Evolutionary conservation across 2,888 invertebrate genomes (phyloP).

Genomic region (Ophion obscuratus): DNA sequence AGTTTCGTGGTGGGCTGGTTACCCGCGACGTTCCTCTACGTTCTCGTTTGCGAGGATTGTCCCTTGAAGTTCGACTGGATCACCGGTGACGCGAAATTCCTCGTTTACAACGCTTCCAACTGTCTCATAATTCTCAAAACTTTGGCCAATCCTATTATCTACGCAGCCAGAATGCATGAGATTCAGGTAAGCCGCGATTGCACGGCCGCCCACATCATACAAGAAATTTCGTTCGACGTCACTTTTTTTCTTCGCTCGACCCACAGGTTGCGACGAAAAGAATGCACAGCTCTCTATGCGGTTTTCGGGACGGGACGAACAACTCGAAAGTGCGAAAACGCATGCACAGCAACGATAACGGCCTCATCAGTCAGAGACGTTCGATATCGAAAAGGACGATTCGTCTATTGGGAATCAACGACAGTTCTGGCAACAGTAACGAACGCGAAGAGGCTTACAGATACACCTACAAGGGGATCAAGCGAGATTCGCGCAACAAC

Average conservation of each 20-base stretch:
- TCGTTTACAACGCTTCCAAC: slow-evolving; percentile 83
- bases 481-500: slow-evolving; percentile 43
- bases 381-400: slow-evolving; percentile 55
- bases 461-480: slow-evolving; percentile 57
- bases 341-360: slow-evolving; percentile 71
- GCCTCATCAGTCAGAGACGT: slow-evolving; percentile 52
- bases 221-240: too few species aligned
- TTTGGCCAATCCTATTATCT: slow-evolving; percentile 88
- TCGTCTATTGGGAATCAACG: slow-evolving; percentile 55
- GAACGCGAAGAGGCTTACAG: slow-evolving; percentile 54
- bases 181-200: slow-evolving; percentile 80
- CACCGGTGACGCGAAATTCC: slow-evolving; percentile 68
- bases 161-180: slow-evolving; percentile 88
- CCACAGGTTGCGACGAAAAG: slow-evolving; percentile 82
- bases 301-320: slow-evolving; percentile 66
- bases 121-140: slow-evolving; percentile 87
- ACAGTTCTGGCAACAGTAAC: slow-evolving; percentile 41
- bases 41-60: slow-evolving; percentile 86
- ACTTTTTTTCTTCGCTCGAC: neutral
- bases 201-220: too few species aligned
- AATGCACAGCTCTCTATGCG: slow-evolving; percentile 81
- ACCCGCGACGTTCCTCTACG: slow-evolving; percentile 86
- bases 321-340: slow-evolving; percentile 74
- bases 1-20: slow-evolving; percentile 87
- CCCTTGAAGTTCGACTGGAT: slow-evolving; percentile 68